phyloP scores from a whole-genome alignment of 92 coral and sea anemone genomes.

The Parazoanthus swiftii region DNA sequence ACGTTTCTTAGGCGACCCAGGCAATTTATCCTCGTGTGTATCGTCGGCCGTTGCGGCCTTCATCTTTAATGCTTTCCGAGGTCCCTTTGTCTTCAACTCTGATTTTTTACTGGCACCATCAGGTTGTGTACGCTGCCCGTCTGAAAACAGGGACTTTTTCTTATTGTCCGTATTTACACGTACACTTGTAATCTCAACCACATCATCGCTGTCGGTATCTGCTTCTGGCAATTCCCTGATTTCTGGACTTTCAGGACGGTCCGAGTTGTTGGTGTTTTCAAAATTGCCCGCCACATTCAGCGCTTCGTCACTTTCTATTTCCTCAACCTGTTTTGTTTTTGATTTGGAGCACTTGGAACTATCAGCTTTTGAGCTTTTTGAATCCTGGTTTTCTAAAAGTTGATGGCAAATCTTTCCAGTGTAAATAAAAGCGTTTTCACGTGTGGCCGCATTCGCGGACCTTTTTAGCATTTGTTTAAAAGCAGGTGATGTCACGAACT shows the following conservation, averaged over 20 bases:
- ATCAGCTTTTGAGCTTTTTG: neutral
- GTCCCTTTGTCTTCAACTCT: constrained; percentile 31
- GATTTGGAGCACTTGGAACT: neutral
- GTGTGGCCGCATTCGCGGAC: constrained; percentile 49
- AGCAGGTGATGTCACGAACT: constrained; percentile 65
- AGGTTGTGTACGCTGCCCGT: neutral
- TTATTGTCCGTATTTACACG: neutral
- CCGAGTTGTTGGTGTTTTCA: constrained; percentile 41
- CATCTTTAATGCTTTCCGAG: neutral
- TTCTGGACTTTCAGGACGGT: constrained; percentile 16
- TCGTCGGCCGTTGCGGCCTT: neutral
- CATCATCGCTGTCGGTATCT: constrained; percentile 35
- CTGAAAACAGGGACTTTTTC: neutral
- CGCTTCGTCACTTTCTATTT: constrained; percentile 14
- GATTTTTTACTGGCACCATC: neutral
- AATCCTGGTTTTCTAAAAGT: constrained; percentile 16
- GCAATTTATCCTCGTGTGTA: neutral
- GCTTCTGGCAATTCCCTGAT: neutral
- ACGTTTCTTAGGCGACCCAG: constrained; percentile 54
- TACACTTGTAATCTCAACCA: constrained; percentile 36
- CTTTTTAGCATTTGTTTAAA: constrained; percentile 68
- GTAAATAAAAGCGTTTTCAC: constrained; percentile 71
- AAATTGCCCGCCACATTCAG: constrained; percentile 60
- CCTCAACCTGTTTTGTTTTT: neutral
- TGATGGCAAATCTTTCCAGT: constrained; percentile 50